Evolutionary conservation across 2,113 vertebrate genomes (phyloP).

Genomic region (Lophotis ruficrista): DNA sequence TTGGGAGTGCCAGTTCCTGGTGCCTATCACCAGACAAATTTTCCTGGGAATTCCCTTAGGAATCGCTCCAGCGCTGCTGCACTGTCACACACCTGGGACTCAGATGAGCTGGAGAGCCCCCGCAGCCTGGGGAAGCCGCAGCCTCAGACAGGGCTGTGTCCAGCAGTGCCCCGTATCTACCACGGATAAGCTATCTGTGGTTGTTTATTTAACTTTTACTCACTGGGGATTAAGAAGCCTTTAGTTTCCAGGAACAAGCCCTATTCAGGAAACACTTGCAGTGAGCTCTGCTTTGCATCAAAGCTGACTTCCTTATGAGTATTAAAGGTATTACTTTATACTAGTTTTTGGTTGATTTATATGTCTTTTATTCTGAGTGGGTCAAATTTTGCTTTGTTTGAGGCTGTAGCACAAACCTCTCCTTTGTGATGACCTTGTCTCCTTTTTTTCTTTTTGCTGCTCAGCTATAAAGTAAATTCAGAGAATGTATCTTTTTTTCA

Average conservation of each 20-base stretch:
- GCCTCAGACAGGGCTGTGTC: background rate
- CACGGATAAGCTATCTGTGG: accelerated
- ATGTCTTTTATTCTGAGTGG: background rate
- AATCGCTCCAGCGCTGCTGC: background rate
- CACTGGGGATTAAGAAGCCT: background rate
- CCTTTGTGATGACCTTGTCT: background rate
- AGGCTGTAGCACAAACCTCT: background rate
- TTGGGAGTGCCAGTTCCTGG: background rate
- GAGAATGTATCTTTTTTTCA: background rate
- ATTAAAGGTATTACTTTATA: background rate
- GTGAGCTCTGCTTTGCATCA: background rate
- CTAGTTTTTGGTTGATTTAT: background rate
- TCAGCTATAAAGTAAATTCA: background rate
- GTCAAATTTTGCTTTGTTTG: background rate
- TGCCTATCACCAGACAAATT: background rate
- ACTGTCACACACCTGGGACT: background rate
- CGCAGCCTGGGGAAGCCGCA: background rate
- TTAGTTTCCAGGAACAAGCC: background rate
- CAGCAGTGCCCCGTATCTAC: accelerated
- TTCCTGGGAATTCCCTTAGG: background rate
- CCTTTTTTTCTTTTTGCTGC: background rate
- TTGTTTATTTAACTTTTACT: background rate
- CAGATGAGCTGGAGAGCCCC: background rate
- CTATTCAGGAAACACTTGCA: background rate
- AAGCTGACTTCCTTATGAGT: background rate